Conservation (phyloP, 2,888 invertebrate genomes). For the Pristionchus fissidentatus region DNA sequence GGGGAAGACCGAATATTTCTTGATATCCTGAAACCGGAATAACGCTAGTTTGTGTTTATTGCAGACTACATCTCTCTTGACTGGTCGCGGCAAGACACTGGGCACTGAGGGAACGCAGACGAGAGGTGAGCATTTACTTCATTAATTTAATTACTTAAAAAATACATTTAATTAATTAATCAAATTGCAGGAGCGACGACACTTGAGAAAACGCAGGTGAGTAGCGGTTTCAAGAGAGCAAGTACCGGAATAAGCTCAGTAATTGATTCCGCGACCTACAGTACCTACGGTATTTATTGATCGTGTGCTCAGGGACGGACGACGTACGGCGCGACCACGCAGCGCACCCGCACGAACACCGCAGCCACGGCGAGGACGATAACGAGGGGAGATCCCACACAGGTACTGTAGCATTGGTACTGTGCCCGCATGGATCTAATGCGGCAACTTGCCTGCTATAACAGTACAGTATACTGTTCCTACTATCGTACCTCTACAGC, state of each 20-base stretch:
- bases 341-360: conserved; percentile 7
- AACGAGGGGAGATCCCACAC: not conserved
- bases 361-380: no score
- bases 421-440: not conserved
- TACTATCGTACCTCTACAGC: no score
- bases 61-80: not conserved
- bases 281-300: no score
- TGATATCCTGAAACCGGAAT: not conserved
- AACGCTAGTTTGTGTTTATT: not conserved
- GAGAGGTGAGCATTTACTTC: conserved; percentile 2
- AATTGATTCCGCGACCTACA: no score
- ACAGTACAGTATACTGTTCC: no score
- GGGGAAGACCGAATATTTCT: not conserved
- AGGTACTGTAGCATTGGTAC: not conserved
- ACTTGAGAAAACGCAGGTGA: not conserved
- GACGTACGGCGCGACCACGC: not conserved
- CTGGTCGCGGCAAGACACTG: not conserved
- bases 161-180: no score
- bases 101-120: not conserved
- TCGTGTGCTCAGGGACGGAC: not conserved
- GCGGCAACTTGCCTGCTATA: not conserved
- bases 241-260: no score
- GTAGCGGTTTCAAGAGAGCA: not conserved
- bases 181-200: not conserved
- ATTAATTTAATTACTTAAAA: no score